phyloP scores from a whole-genome alignment of 2,888 invertebrate genomes.

The Heterodera filipjevi region DNA sequence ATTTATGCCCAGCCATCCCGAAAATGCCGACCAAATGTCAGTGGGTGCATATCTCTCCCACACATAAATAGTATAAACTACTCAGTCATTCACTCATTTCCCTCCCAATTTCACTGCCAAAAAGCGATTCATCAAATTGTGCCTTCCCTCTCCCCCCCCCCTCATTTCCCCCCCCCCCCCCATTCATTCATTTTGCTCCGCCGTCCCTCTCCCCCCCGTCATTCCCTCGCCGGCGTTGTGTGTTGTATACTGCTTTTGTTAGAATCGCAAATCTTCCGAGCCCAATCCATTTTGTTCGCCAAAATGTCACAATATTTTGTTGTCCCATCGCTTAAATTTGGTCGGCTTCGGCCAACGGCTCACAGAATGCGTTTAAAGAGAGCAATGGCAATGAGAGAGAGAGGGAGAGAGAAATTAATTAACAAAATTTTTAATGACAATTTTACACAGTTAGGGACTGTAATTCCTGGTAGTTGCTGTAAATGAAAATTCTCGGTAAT shows the following conservation, averaged over 20 bases:
- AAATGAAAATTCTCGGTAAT: too few species aligned
- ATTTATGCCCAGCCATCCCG: too few species aligned
- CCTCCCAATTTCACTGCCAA: background rate
- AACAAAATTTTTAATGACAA: too few species aligned
- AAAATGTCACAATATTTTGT: slow-evolving; percentile 18
- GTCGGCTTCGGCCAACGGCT: background rate
- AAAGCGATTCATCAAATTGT: slow-evolving; percentile 17
- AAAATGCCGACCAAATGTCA: background rate
- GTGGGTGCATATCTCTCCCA: background rate
- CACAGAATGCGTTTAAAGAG: background rate
- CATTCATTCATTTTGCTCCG: background rate
- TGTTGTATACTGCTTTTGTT: background rate
- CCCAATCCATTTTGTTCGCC: background rate
- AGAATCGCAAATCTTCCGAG: background rate
- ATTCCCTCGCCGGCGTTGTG: background rate
- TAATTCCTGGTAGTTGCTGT: too few species aligned
- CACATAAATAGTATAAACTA: background rate
- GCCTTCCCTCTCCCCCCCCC: background rate
- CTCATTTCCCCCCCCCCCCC: background rate
- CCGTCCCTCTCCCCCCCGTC: background rate
- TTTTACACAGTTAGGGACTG: too few species aligned
- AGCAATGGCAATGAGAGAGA: background rate
- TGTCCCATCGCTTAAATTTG: background rate
- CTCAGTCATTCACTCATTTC: background rate
- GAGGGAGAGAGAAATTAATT: too few species aligned